Conservation (phyloP, 1,140 invertebrate genomes). For the Pogonomyrmex californicus region DNA sequence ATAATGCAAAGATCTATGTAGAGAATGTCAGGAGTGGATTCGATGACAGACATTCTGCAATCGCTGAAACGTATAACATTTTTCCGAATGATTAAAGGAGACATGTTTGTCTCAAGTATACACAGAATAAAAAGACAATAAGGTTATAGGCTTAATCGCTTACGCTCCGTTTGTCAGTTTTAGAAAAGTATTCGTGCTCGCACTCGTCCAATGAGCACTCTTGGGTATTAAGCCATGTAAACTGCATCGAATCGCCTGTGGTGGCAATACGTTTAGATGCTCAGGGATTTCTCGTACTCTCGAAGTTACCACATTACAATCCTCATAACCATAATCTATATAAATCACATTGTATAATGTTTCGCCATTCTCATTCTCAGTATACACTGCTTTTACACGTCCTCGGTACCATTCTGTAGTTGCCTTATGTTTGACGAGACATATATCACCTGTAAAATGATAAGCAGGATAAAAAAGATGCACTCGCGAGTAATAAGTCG, state of each 20-base stretch:
- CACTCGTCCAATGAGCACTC: slow-evolving; percentile 82
- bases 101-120: not conserved
- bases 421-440: slow-evolving; percentile 82
- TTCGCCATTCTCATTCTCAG: not conserved
- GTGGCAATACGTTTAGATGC: slow-evolving; percentile 72
- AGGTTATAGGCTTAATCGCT: slow-evolving; percentile 48
- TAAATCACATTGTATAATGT: slow-evolving; percentile 70
- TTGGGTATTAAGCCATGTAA: slow-evolving; percentile 85
- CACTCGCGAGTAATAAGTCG: not conserved
- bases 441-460: slow-evolving; percentile 82
- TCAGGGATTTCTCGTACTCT: slow-evolving; percentile 72
- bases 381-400: slow-evolving; percentile 47
- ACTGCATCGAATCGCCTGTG: slow-evolving; percentile 85
- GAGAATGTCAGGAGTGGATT: not conserved
- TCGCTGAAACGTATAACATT: slow-evolving; percentile 42
- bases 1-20: slow-evolving; percentile 52
- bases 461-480: not conserved
- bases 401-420: slow-evolving; percentile 78
- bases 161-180: slow-evolving; percentile 85
- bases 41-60: slow-evolving; percentile 7
- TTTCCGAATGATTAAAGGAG: not conserved
- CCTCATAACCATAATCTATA: slow-evolving; percentile 78
- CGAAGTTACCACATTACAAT: slow-evolving; percentile 61
- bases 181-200: slow-evolving; percentile 83
- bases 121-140: not conserved